These are phyloP conservation scores for Brotula barbata DNA, from an alignment of 2,797 vertebrate species.

Conservation along the genomic window DNA sequence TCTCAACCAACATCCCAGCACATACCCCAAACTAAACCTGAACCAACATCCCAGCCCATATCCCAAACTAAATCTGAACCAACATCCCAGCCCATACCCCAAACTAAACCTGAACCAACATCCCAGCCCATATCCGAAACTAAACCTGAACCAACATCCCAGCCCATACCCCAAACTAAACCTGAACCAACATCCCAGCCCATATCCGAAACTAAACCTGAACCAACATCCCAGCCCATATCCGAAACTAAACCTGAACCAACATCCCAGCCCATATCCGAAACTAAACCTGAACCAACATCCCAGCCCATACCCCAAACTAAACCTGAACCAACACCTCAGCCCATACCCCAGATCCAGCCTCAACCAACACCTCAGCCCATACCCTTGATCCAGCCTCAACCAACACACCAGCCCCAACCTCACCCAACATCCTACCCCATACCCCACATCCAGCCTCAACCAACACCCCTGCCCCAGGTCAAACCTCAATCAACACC, in stretches of 20 bases:
- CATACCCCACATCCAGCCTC: neutral
- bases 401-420: neutral
- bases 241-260: neutral
- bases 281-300: neutral
- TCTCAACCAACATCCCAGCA: neutral
- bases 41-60: neutral
- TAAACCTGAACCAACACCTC: constrained; percentile 1
- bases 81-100: neutral
- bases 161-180: constrained; percentile 7
- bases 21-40: constrained; percentile 4
- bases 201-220: neutral
- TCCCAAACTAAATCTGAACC: constrained; percentile 8
- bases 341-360: neutral
- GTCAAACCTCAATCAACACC: neutral
- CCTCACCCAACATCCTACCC: neutral
- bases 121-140: constrained; percentile 4
- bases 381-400: constrained; percentile 15
- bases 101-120: constrained; percentile 13
- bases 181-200: neutral
- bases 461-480: neutral
- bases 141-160: constrained; percentile 10
- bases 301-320: neutral
- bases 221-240: neutral
- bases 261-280: constrained; percentile 5
- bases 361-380: constrained; percentile 1